Conservation (phyloP, 2,888 invertebrate species). For the Acronicta leporina region DNA sequence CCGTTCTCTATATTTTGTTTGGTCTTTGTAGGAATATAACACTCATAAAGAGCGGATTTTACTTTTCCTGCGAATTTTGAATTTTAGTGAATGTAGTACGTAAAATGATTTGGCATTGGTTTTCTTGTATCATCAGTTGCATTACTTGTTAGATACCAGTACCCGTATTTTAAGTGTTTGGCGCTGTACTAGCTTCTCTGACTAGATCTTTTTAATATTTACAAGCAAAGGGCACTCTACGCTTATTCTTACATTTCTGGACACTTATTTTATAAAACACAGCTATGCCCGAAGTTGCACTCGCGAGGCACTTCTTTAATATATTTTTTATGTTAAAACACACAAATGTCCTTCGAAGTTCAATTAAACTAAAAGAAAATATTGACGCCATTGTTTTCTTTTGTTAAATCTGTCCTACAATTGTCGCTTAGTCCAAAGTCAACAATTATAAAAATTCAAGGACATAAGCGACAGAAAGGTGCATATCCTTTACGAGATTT, state of each 20-base stretch:
- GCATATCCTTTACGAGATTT: neutral
- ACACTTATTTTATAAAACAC: slow-evolving; percentile 29
- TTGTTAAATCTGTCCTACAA: neutral
- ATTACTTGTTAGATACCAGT: too few species aligned
- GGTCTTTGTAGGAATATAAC: too few species aligned
- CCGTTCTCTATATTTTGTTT: too few species aligned
- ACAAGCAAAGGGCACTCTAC: slow-evolving; percentile 23
- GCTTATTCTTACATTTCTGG: slow-evolving; percentile 27
- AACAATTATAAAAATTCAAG: neutral
- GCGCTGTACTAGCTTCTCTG: too few species aligned
- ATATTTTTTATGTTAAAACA: neutral
- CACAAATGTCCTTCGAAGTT: neutral
- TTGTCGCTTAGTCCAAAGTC: neutral
- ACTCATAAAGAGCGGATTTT: too few species aligned
- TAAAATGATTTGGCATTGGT: too few species aligned
- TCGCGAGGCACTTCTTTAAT: slow-evolving; percentile 38
- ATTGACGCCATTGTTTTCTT: neutral
- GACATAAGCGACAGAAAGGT: neutral
- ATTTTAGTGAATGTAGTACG: too few species aligned
- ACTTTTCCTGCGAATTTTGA: too few species aligned
- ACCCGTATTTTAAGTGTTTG: too few species aligned
- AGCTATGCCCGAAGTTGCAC: slow-evolving; percentile 42
- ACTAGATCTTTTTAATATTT: slow-evolving; percentile 1
- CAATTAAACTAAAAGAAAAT: neutral
- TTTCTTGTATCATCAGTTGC: too few species aligned